phyloP scores from a whole-genome alignment of 30 jellyfish, hydroid and myxozoan species.

The Aurelia aurita complex sp. Pacific region DNA sequence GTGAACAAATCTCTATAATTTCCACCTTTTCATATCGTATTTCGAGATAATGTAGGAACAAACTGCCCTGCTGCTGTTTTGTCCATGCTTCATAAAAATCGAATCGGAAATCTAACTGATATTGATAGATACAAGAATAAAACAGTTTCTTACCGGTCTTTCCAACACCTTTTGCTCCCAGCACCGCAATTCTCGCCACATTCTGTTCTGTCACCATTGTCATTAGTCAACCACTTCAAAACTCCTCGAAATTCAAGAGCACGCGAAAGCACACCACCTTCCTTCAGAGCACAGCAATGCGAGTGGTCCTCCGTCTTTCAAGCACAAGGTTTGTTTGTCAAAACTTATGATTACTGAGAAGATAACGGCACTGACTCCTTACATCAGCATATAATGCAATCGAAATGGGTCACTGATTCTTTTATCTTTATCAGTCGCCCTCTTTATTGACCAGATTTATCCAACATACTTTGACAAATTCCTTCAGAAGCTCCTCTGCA shows the following conservation, averaged over 20 bases:
- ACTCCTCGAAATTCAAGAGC: neutral
- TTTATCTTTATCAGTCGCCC: constrained; percentile 10
- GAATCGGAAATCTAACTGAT: neutral
- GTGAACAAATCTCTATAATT: no score
- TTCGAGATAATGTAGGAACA: no score
- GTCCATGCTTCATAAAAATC: no score
- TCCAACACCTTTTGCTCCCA: constrained; percentile 85
- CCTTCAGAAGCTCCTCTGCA: constrained; percentile 11
- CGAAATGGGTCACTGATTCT: constrained; percentile 56
- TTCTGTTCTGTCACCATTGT: constrained; percentile 52
- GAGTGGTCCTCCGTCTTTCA: no score
- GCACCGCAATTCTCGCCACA: constrained; percentile 73
- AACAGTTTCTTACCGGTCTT: constrained; percentile 77
- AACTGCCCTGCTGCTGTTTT: no score
- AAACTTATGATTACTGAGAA: constrained; percentile 28
- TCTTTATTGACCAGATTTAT: constrained; percentile 16
- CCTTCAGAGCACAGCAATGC: neutral
- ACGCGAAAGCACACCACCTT: constrained; percentile 6
- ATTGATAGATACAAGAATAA: neutral
- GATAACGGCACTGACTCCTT: constrained; percentile 57
- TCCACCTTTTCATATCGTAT: no score
- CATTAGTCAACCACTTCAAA: constrained; percentile 6
- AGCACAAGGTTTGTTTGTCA: no score
- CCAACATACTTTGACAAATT: constrained; percentile 22
- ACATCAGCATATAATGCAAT: constrained; percentile 29